Evolutionary conservation across 2,888 invertebrate genomes (phyloP).

Genomic region (Cheiracanthium punctorium): DNA sequence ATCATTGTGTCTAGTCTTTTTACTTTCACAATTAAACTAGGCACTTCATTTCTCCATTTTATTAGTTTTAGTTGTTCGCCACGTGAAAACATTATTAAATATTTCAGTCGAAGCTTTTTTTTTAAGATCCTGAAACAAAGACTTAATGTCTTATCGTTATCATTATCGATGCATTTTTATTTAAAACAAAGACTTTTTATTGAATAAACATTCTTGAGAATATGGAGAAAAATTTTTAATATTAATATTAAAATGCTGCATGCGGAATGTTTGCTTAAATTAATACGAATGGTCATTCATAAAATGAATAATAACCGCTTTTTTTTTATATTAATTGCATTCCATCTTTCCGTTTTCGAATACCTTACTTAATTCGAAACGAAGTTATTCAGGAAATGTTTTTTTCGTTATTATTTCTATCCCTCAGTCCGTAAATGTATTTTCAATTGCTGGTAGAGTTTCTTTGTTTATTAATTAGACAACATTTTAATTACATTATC

Average conservation of each 20-base stretch:
- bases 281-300: background rate
- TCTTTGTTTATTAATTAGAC: background rate
- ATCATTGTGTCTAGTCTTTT: too few species aligned
- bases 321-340: background rate
- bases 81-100: too few species aligned
- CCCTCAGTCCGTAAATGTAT: background rate
- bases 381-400: background rate
- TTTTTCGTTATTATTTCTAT: background rate
- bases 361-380: background rate
- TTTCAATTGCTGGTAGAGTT: background rate
- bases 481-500: background rate
- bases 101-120: too few species aligned
- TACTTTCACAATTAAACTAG: too few species aligned
- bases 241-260: background rate
- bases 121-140: background rate
- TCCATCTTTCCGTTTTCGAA: background rate
- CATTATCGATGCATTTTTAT: background rate
- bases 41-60: too few species aligned
- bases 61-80: too few species aligned
- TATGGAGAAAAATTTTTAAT: background rate
- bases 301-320: background rate
- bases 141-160: background rate
- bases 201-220: background rate
- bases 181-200: slow-evolving; percentile 4
- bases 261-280: background rate